These are phyloP conservation scores for Carpatolechia fugitivella DNA, from an alignment of 2,888 invertebrate species.

Conservation along the genomic window DNA sequence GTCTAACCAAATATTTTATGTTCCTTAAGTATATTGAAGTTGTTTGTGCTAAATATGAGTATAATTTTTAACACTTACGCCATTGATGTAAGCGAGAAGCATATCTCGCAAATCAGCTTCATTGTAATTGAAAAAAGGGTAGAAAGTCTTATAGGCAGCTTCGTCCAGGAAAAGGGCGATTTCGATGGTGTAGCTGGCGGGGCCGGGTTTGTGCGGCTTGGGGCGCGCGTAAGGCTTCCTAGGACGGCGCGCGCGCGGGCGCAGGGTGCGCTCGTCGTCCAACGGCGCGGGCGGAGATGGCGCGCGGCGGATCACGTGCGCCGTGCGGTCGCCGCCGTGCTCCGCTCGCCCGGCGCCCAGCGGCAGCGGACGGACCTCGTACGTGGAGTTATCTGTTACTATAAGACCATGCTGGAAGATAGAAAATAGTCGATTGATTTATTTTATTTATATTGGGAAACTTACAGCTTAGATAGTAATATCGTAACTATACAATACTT, in stretches of 20 bases:
- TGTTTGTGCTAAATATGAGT: no score
- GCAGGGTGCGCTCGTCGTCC: slow-evolving; percentile 63
- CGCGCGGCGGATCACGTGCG: slow-evolving; percentile 81
- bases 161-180: slow-evolving; percentile 87
- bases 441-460: no score
- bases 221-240: slow-evolving; percentile 33
- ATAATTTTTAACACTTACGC: no score
- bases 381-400: slow-evolving; percentile 82
- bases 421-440: no score
- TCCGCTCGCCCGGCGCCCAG: slow-evolving; percentile 50
- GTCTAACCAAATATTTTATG: no score
- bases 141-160: slow-evolving; percentile 84
- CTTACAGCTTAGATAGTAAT: no score
- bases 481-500: no score
- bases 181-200: slow-evolving; percentile 81
- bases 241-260: slow-evolving; percentile 49
- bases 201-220: slow-evolving; percentile 40
- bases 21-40: no score
- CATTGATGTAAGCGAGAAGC: slow-evolving; percentile 88
- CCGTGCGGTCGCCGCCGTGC: slow-evolving; percentile 57
- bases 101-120: slow-evolving; percentile 84
- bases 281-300: slow-evolving; percentile 60
- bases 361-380: slow-evolving; percentile 84
- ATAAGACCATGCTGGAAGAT: slow-evolving; percentile 82
- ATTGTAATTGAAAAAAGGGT: slow-evolving; percentile 82